These are phyloP conservation scores for Stenoptilia bipunctidactyla DNA, from an alignment of 2,888 invertebrate genomes.

Conservation along the genomic window DNA sequence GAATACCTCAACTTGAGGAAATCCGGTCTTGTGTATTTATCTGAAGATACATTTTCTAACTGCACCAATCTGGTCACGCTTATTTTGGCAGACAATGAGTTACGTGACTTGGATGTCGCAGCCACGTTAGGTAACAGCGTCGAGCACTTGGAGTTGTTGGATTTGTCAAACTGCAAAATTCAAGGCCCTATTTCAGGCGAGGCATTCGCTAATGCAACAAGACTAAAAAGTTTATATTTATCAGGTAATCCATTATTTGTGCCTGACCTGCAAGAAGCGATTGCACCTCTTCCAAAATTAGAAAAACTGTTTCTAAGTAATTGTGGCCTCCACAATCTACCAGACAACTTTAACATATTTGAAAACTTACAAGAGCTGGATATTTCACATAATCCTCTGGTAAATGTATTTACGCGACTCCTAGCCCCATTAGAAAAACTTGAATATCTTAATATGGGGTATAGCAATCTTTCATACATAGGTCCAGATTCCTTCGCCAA, in stretches of 20 bases:
- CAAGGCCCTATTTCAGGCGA: constrained; percentile 76
- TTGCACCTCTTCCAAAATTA: constrained; percentile 75
- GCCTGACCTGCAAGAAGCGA: constrained; percentile 75
- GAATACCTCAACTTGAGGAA: constrained; percentile 75
- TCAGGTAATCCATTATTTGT: constrained; percentile 78
- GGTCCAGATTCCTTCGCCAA: constrained; percentile 76
- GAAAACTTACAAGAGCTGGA: constrained; percentile 77
- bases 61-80: constrained; percentile 75
- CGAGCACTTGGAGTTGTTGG: constrained; percentile 74
- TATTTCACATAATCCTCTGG: constrained; percentile 78
- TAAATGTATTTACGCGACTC: constrained; percentile 75
- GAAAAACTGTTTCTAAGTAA: constrained; percentile 77
- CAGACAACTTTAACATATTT: constrained; percentile 76
- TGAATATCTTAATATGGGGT: constrained; percentile 80
- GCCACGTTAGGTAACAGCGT: constrained; percentile 75
- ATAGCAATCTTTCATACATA: constrained; percentile 76
- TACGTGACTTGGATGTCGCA: constrained; percentile 74
- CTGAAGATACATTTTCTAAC: constrained; percentile 75
- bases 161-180: constrained; percentile 77
- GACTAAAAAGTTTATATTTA: constrained; percentile 73
- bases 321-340: constrained; percentile 74
- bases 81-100: constrained; percentile 75
- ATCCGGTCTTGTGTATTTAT: constrained; percentile 71
- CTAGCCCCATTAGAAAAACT: constrained; percentile 75
- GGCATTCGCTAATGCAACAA: constrained; percentile 77